phyloP scores from a whole-genome alignment of 2,797 vertebrate species.

The Platalea minor region DNA sequence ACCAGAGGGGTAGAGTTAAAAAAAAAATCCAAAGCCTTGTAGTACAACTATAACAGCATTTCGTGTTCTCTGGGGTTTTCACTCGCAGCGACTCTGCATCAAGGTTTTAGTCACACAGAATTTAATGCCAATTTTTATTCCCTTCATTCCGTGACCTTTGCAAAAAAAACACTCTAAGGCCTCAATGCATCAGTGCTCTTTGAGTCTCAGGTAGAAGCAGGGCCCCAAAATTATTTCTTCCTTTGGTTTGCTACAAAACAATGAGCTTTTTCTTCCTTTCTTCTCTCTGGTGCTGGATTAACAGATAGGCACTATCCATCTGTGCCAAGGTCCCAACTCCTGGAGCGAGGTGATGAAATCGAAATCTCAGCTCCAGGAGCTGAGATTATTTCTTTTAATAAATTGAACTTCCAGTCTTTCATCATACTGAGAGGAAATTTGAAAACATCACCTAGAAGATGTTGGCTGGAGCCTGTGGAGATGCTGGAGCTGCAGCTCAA shows the following conservation, averaged over 20 bases:
- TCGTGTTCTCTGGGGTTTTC: constrained; percentile 13
- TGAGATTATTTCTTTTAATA: background rate
- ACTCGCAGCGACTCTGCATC: background rate
- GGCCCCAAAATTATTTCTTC: background rate
- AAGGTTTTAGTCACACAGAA: background rate
- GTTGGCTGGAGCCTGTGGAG: background rate
- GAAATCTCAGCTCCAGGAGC: background rate
- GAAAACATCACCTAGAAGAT: background rate
- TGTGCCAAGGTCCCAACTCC: background rate
- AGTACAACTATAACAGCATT: background rate
- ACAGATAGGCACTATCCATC: background rate
- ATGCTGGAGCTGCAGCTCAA: background rate
- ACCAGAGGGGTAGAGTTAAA: background rate
- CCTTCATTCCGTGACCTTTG: background rate
- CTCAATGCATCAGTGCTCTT: background rate
- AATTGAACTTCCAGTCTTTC: background rate
- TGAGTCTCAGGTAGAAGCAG: background rate
- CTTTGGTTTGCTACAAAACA: background rate
- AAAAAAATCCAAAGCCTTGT: background rate
- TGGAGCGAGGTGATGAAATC: background rate
- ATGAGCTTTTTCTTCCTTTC: background rate
- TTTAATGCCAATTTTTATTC: constrained; percentile 20
- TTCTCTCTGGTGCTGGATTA: background rate
- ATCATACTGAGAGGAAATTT: background rate
- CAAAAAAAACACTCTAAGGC: background rate